These are phyloP conservation scores for Choreutis nemorana DNA, from an alignment of 2,888 invertebrate species.

Conservation along the genomic window DNA sequence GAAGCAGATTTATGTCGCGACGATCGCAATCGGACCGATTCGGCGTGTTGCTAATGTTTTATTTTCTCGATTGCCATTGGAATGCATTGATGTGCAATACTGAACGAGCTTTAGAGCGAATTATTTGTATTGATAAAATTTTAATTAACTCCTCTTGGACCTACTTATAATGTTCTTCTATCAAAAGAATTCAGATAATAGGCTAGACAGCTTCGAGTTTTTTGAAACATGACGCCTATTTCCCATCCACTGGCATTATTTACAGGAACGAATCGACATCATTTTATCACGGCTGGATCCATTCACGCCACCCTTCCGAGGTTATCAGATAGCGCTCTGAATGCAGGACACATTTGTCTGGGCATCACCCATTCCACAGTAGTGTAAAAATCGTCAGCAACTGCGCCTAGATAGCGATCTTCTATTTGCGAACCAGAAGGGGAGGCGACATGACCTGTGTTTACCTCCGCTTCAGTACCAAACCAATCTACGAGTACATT, in stretches of 20 bases:
- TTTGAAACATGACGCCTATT: slow-evolving; percentile 47
- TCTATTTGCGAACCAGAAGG: slow-evolving; percentile 39
- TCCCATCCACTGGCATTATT: slow-evolving; percentile 52
- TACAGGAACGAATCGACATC: slow-evolving; percentile 54
- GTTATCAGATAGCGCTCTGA: slow-evolving; percentile 59
- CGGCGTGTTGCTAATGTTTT: slow-evolving; percentile 46
- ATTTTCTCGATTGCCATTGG: slow-evolving; percentile 35
- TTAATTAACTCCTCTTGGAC: background rate
- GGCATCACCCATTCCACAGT: slow-evolving; percentile 48
- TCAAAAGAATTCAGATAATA: background rate
- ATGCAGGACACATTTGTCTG: slow-evolving; percentile 59
- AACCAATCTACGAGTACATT: no score
- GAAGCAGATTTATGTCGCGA: slow-evolving; percentile 63
- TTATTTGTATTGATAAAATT: background rate
- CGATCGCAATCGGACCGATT: slow-evolving; percentile 58
- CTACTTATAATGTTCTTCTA: background rate
- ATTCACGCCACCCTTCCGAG: slow-evolving; percentile 53
- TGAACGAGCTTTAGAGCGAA: background rate
- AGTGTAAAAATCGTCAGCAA: slow-evolving; percentile 63
- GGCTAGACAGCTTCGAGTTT: no score
- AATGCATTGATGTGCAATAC: slow-evolving; percentile 27
- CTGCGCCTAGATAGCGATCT: slow-evolving; percentile 58
- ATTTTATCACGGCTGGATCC: slow-evolving; percentile 44
- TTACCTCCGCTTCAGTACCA: slow-evolving; percentile 12
- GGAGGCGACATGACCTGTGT: slow-evolving; percentile 18